Conservation (phyloP, 2,113 vertebrate genomes). For the Eretmochelys imbricata region DNA sequence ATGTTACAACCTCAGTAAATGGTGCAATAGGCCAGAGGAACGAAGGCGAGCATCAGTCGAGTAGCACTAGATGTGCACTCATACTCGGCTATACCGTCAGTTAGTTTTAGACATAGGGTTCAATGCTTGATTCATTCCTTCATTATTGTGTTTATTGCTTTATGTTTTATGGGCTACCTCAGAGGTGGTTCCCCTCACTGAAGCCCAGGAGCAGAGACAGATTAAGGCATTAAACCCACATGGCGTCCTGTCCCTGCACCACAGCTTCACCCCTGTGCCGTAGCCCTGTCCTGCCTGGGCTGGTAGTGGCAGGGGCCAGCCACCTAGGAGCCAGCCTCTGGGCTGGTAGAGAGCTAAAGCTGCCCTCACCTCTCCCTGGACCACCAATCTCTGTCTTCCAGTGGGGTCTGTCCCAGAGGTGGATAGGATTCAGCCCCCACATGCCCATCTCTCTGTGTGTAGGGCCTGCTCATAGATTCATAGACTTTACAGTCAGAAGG, state of each 20-base stretch:
- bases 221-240: not conserved
- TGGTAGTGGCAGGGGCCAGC: not conserved
- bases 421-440: accelerated
- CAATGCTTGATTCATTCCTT: not conserved
- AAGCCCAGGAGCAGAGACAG: not conserved
- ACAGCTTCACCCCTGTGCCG: too few species aligned
- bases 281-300: not conserved
- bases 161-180: not conserved
- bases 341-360: not conserved
- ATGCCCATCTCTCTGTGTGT: too few species aligned
- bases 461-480: not conserved
- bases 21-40: slow-evolving; percentile 30
- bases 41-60: accelerated
- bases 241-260: not conserved
- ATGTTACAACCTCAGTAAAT: slow-evolving; percentile 21
- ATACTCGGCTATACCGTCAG: accelerated
- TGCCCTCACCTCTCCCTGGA: not conserved
- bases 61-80: not conserved
- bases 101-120: not conserved
- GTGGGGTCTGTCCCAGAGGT: not conserved
- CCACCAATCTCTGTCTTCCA: not conserved
- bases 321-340: not conserved
- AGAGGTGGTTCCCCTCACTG: not conserved
- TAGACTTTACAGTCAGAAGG: accelerated
- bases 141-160: not conserved